Evolutionary conservation across 92 coral and sea anemone species (phyloP), one percentile per base, ranked within the genome.

Genomic region (Bergia puertoricense): DNA sequence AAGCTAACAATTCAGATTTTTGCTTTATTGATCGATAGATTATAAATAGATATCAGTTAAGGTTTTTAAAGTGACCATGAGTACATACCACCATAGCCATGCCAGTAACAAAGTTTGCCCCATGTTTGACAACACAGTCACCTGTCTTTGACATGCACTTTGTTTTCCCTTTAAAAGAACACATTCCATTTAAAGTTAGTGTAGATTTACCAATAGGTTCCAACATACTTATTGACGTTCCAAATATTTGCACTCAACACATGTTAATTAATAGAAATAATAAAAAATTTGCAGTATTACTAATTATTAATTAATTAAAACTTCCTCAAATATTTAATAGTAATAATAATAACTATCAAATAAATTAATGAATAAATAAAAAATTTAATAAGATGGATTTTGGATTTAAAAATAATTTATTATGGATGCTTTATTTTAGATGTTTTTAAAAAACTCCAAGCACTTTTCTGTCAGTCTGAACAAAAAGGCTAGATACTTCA

Each of bases 91-190:
- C 98, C 99, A 97, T 97, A 68, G 80, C 91, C 88, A 97, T 74
- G 9, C 99, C 98, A 74, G 93, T 92, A 10, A 92, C 92, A 90
- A 94, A 95, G 59, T 89, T 91, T 75, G 95, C 86, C 62, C 91
- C 93, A 86, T 97, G 99, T 88, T 97, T 97, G 1, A 97, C 92
- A 40, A 95, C 94, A 94, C 99, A 97, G 92, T 97, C 99, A 40
- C 99, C 98, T 59, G 94, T 66, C 85, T 94, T 97, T 68, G 96
- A 90, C 94, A 97, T 89, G 76, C 99, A 97, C 85, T 97, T 97
- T 76, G 96, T 89, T 81, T 97, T 97, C 7, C 98, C 99, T 95
- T 38, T 9, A 30, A 75, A 82, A 54, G 44, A n/a, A 65, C 8
- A 77, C 14, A 79, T 74, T 46, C 15, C 56, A 75, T 40, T 22